Evolutionary conservation across 1,140 invertebrate species (phyloP).

Genomic region (Bombus sibiricus): DNA sequence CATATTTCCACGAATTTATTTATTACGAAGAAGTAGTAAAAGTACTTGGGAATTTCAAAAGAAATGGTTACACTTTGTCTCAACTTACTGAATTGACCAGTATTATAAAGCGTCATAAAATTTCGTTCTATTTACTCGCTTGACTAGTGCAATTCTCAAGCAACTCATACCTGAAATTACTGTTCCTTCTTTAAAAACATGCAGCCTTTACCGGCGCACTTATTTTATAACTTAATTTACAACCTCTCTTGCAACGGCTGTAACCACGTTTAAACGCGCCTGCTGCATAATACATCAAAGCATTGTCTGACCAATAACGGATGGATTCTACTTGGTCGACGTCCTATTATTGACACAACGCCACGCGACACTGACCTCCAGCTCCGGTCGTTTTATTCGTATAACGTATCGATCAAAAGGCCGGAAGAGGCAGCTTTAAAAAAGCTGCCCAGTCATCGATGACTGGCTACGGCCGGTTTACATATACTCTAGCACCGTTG

Average conservation of each 20-base stretch:
- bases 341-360: too few relatives aligned
- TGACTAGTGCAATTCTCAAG: too few relatives aligned
- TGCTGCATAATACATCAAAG: not conserved
- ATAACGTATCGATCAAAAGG: not conserved
- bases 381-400: not conserved
- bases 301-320: not conserved
- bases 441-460: constrained; percentile 6
- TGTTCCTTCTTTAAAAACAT: not conserved
- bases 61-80: too few relatives aligned
- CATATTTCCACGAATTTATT: too few relatives aligned
- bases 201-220: not conserved
- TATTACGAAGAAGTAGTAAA: too few relatives aligned
- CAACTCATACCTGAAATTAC: too few relatives aligned
- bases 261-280: not conserved
- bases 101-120: too few relatives aligned
- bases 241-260: not conserved
- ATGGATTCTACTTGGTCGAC: not conserved
- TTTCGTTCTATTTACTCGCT: too few relatives aligned
- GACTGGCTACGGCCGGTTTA: constrained; percentile 7
- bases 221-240: too few relatives aligned
- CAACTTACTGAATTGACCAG: too few relatives aligned
- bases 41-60: too few relatives aligned
- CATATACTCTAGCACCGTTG: not conserved
- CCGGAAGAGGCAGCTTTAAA: not conserved
- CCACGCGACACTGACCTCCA: not conserved